Conservation (phyloP, 2,888 invertebrate species). For the Heterodera filipjevi region DNA sequence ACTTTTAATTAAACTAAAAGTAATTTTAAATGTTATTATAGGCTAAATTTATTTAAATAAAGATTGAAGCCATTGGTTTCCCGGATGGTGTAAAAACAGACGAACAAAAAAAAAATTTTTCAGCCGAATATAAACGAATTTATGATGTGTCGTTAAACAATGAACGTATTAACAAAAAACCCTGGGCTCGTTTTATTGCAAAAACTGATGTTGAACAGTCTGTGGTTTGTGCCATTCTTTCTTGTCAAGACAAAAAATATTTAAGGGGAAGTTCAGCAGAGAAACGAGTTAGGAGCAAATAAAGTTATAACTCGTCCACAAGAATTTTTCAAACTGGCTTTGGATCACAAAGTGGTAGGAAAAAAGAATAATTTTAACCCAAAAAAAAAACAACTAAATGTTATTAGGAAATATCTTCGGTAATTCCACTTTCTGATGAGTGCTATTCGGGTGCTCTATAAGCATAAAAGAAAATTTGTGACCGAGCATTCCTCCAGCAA, state of each 20-base stretch:
- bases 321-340: background rate
- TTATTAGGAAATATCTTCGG: background rate
- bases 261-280: constrained; percentile 22
- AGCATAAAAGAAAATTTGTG: constrained; percentile 12
- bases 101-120: background rate
- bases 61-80: background rate
- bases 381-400: background rate
- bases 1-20: background rate
- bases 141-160: background rate
- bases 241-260: background rate
- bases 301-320: background rate
- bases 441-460: background rate
- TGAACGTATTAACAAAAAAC: background rate
- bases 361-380: background rate
- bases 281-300: background rate
- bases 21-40: background rate
- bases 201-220: constrained; percentile 5
- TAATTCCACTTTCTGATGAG: background rate
- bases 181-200: background rate
- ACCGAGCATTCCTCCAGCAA: constrained; percentile 19
- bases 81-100: background rate
- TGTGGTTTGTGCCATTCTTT: background rate
- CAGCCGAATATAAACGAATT: background rate
- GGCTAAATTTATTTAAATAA: background rate
- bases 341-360: background rate